Percentiles rank a stretch among this genome's conserved stretches.
These are phyloP conservation scores for Tetragnatha versicolor DNA, from an alignment of 1,140 invertebrate genomes.

Conservation along the genomic window DNA sequence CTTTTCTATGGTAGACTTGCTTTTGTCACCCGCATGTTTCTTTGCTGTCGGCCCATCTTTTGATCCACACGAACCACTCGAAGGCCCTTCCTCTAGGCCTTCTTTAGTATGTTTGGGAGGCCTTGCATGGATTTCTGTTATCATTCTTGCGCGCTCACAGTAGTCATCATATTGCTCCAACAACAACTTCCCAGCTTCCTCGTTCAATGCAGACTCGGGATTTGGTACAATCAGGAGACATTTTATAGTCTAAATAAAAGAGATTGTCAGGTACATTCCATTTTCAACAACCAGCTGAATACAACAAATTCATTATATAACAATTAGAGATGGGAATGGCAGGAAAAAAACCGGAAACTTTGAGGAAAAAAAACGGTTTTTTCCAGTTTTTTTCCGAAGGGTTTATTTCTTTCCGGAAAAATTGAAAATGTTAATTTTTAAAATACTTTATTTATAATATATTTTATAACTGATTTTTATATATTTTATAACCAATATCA, in stretches of 20 bases:
- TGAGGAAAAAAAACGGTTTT: no score
- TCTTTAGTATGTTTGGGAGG: constrained; percentile 63
- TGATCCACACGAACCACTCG: constrained; percentile 64
- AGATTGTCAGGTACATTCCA: no score
- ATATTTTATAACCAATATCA: no score
- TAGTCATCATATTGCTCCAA: constrained; percentile 92
- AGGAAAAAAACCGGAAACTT: no score
- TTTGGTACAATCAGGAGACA: constrained; percentile 93
- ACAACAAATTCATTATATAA: not conserved
- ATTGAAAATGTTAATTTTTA: no score
- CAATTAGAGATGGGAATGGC: no score
- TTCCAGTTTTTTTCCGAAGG: no score
- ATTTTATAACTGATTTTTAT: no score
- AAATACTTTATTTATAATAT: no score
- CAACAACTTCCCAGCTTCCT: constrained; percentile 90
- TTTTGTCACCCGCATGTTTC: constrained; percentile 80
- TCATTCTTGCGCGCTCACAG: constrained; percentile 87
- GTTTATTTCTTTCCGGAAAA: no score
- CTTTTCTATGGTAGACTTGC: constrained; percentile 74
- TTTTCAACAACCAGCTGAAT: not conserved
- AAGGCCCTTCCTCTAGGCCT: constrained; percentile 56
- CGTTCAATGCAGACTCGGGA: constrained; percentile 92
- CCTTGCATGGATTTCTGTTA: constrained; percentile 92
- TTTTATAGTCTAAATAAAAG: constrained; percentile 78
- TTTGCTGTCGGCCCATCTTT: constrained; percentile 77